These are phyloP conservation scores for Tragelaphus scriptus DNA, from an alignment of 2,113 vertebrate species.

Conservation along the genomic window DNA sequence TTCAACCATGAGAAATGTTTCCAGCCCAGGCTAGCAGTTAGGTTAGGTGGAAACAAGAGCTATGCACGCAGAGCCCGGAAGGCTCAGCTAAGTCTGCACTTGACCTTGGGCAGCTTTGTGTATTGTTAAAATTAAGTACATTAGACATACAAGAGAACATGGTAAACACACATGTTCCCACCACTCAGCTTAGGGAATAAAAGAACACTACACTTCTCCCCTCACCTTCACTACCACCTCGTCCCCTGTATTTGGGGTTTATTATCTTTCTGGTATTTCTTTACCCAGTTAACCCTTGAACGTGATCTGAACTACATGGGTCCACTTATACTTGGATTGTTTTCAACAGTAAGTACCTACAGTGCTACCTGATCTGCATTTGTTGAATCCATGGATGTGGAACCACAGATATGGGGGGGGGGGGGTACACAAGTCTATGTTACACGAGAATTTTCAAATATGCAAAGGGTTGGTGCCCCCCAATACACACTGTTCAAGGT, in stretches of 20 bases:
- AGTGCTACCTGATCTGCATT: background rate
- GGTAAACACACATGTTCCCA: background rate
- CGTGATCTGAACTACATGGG: background rate
- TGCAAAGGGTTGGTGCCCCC: fast-evolving
- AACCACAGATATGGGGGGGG: background rate
- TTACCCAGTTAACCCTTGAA: background rate
- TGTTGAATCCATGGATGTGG: background rate
- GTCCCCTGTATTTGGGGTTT: background rate
- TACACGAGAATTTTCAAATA: background rate
- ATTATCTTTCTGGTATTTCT: background rate
- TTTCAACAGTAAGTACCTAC: background rate
- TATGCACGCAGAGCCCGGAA: background rate
- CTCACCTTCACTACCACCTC: background rate
- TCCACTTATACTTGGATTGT: background rate
- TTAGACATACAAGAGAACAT: background rate
- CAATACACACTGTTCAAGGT: background rate
- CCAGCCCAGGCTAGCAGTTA: background rate
- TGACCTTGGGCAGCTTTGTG: background rate
- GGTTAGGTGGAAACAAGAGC: background rate
- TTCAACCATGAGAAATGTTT: background rate
- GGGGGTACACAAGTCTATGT: background rate
- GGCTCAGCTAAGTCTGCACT: background rate
- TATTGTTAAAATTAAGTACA: background rate
- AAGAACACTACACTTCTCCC: background rate
- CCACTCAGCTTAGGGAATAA: background rate